Conservation (phyloP, 2,888 invertebrate genomes). For the Sepioteuthis lessoniana region DNA sequence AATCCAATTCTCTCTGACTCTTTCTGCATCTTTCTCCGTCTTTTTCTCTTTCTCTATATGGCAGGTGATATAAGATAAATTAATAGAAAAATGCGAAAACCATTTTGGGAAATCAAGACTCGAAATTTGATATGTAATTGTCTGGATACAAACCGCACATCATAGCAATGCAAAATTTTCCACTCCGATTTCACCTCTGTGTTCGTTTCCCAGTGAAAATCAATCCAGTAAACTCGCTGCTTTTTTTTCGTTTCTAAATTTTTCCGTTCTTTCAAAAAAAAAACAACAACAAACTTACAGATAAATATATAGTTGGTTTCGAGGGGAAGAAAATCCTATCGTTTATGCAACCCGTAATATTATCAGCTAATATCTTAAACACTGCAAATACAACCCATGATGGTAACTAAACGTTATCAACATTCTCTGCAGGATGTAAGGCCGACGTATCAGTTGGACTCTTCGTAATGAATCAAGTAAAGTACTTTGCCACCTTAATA, state of each 20-base stretch:
- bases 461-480: neutral
- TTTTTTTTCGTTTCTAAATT: neutral
- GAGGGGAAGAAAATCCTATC: neutral
- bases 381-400: neutral
- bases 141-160: neutral
- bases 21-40: too few relatives aligned
- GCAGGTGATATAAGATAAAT: too few relatives aligned
- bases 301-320: neutral
- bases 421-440: neutral
- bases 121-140: neutral
- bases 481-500: neutral
- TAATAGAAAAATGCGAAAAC: neutral
- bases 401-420: neutral
- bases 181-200: neutral
- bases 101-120: neutral
- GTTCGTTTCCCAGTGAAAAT: neutral
- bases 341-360: neutral
- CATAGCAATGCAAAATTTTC: neutral
- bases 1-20: too few relatives aligned
- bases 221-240: neutral
- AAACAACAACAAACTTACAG: neutral
- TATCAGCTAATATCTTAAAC: neutral
- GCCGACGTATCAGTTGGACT: neutral
- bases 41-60: too few relatives aligned
- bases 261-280: neutral